A percentile compares a stretch with the other conserved stretches of the same genome.
These are phyloP conservation scores for Caenorhabditis uteleia DNA, from an alignment of 2,888 invertebrate genomes.

Conservation along the genomic window DNA sequence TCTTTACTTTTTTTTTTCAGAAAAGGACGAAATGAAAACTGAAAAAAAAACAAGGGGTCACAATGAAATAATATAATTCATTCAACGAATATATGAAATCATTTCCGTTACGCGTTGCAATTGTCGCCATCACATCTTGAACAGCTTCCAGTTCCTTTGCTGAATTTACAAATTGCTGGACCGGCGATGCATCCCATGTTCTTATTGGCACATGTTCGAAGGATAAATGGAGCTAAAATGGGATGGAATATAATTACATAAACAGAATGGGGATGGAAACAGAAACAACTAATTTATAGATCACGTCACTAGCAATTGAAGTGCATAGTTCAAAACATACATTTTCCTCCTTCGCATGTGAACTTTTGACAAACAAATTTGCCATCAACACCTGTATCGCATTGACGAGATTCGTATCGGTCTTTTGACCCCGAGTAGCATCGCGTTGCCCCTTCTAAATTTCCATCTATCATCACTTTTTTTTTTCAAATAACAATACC, in stretches of 20 bases:
- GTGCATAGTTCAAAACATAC: conserved; percentile 45
- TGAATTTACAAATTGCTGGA: conserved; percentile 64
- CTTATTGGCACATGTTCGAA: conserved; percentile 61
- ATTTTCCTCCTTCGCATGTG: conserved; percentile 63
- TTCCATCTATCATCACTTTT: background rate
- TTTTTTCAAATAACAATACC: background rate
- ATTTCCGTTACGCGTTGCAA: conserved; percentile 47
- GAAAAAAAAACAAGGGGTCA: background rate
- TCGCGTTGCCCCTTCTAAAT: conserved; percentile 57
- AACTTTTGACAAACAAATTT: conserved; percentile 66
- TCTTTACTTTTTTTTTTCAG: conserved; percentile 1
- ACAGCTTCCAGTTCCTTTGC: conserved; percentile 58
- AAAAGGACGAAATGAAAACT: background rate
- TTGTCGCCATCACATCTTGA: conserved; percentile 57
- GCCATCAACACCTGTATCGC: conserved; percentile 53
- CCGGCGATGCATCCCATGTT: conserved; percentile 62
- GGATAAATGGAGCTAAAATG: conserved; percentile 59
- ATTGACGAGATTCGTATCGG: conserved; percentile 54
- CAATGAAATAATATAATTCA: background rate
- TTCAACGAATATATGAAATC: background rate
- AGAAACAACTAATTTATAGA: no score
- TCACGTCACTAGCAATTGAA: no score
- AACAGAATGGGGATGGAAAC: background rate
- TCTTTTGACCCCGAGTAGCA: conserved; percentile 63
- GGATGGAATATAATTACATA: background rate